Evolutionary conservation across 2,113 vertebrate genomes (phyloP), one percentile per base, ranked within the genome.

Genomic region (Dromaius novaehollandiae): DNA sequence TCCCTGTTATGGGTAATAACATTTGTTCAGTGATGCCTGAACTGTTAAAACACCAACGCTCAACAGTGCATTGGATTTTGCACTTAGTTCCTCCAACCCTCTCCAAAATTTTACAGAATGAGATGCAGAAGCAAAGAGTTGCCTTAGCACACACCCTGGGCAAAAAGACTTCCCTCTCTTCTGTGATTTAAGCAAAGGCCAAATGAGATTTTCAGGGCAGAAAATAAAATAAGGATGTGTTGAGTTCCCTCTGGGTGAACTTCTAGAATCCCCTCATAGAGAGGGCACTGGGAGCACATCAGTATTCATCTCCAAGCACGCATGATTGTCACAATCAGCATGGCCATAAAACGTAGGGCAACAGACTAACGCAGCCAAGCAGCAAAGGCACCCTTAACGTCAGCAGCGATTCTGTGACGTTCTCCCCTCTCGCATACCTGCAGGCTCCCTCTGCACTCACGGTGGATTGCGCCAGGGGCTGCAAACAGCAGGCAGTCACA

Each of bases 1-100:
- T 97, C n/a, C 99, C 99, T 99, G 88, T 61, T 97, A 97, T 6
- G 78, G 11, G 36, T 25, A 76, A 92, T 18, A 58, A 20, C 2
- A 56, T 34, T 13, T 32, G 50, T 55, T 89, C 73, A 75, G 51
- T 5, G 36, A 28, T 22, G 34, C 44, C 71, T 3, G 28, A 82
- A 65, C 85, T 73, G 74, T 22, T 64, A 51, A 53, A 55, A 71
- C 65, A 64, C 34, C 3, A 0, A 1, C 13, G 61, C 61, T 64
- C 78, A 58, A 24, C 6, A 48, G 20, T 2, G 18, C 30, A 2
- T 13, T n/a, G 50, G 28, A 38, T 56, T 91, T 48, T 46, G 21
- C 40, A 30, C 42, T 70, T 10, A 11, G 7, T 26, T 21, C 51
- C 34, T 58, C 34, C 70, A n/a, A 5, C 13, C 38, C 24, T 26